Percentiles rank a stretch among this genome's conserved stretches.
Conservation (phyloP, 2,797 vertebrate species). For the Peromyscus eremicus region DNA sequence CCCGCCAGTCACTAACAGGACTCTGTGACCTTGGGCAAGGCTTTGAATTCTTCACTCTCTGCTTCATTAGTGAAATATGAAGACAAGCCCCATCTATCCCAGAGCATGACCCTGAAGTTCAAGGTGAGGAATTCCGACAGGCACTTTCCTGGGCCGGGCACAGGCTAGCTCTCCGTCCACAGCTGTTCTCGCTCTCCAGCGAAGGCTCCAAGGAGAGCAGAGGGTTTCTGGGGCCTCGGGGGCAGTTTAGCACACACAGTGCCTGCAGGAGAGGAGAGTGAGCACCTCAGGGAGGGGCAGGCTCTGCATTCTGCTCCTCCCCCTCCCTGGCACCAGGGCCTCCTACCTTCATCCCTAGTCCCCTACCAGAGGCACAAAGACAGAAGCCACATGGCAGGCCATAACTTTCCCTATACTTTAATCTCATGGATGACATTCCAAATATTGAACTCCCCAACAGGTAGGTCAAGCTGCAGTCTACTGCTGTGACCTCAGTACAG, state of each 20-base stretch:
- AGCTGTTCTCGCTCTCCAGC: background rate
- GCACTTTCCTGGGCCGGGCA: accelerated
- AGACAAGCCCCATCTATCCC: background rate
- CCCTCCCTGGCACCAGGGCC: too few species aligned
- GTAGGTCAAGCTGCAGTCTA: background rate
- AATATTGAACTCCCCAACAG: background rate
- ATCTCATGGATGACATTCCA: background rate
- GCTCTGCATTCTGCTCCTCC: background rate
- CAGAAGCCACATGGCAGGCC: background rate
- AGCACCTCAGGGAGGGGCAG: background rate
- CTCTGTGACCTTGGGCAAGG: background rate
- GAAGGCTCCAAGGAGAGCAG: background rate
- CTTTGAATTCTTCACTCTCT: background rate
- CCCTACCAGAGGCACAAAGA: background rate
- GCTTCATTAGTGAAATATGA: background rate
- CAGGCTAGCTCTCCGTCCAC: background rate
- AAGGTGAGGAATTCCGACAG: background rate
- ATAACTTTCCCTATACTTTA: background rate
- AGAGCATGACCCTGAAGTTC: background rate
- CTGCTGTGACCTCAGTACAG: background rate
- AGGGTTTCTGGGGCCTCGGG: background rate
- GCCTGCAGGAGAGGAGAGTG: background rate
- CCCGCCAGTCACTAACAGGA: background rate
- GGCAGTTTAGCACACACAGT: accelerated
- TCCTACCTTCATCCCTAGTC: background rate